Percentiles rank a stretch among this genome's conserved stretches.
Conservation (phyloP, 2,797 vertebrate species). For the Emydoidea blandingii region DNA sequence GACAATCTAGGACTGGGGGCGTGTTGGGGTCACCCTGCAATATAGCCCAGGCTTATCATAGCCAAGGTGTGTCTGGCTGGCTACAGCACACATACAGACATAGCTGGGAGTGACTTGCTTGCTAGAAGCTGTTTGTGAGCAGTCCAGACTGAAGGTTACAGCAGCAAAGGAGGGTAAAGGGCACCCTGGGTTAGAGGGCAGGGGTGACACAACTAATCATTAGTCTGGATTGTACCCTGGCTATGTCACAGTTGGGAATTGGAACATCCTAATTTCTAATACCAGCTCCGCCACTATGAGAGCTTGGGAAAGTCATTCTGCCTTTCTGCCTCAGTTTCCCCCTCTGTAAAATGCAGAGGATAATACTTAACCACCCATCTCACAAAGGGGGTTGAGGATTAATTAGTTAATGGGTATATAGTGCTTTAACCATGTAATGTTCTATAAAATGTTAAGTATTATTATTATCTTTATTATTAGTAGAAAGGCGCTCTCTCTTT, state of each 20-base stretch:
- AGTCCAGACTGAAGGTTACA: no score
- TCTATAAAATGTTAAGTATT: conserved; percentile 51
- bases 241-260: not conserved
- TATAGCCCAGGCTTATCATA: no score
- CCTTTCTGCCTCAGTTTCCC: conserved; percentile 6
- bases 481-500: not conserved
- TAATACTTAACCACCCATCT: conserved; percentile 23
- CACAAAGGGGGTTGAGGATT: conserved; percentile 9
- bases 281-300: not conserved
- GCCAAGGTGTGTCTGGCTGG: no score
- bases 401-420: conserved; percentile 58
- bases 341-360: not conserved
- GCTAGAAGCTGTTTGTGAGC: no score
- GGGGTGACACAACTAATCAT: no score
- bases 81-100: no score
- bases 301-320: conserved; percentile 27
- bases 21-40: no score
- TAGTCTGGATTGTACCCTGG: no score
- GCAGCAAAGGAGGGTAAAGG: no score
- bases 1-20: no score
- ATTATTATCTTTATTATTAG: not conserved
- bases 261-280: conserved; percentile 43
- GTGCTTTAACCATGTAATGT: conserved; percentile 37
- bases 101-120: no score
- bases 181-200: no score